Base-by-base conservation (phyloP, 2,888 invertebrate genomes). In the Nymphalis polychloros region DNA sequence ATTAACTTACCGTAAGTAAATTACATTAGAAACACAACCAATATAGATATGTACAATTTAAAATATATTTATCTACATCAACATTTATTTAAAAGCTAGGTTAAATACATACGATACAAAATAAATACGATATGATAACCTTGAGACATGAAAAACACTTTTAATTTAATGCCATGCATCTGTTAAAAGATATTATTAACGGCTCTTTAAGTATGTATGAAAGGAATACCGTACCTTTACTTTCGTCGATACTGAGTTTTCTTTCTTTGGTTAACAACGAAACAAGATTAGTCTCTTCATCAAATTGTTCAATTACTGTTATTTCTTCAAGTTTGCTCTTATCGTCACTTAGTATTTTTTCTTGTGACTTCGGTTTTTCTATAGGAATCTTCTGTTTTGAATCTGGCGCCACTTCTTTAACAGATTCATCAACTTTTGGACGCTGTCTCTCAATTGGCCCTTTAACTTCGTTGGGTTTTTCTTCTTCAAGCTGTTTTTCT, bases 111-210 rank as follows among this genome's bases (percentile, higher is more conserved):
- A 55, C 16, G 23, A 31, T 6, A 31, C 5, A 31, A 5, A 17
- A 55, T 55, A 6, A 17, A 55, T 55, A 55, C 27, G 53, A 31
- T 46, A 52, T 52, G 46, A 20, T 48, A 20, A 65, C 27, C 13
- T 23, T 27, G 8, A 27, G n/a, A 27, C 27, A 48, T 60, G 27
- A 13, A 47, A 60, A n/a, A 27, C n/a, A 35, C n/a, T n/a, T 10
- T 60, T 16, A 41, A 61, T 70, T 78, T 74, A 31, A 19, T 83
- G 78, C 87, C 89, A 89, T 89, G 89, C 89, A 88, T 89, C 89
- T 86, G 88, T 83, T 75, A 78, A 41, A 63, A 64, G 53, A 63
- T 52, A 53, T 3, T 19, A 19, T 13, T 4, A 46, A 63, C 55
- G 49, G 23, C 16, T 62, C 13, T 31, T 31, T 31, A 31, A 20